phyloP scores from a whole-genome alignment of 2,888 invertebrate species.

The Acleris cristana region DNA sequence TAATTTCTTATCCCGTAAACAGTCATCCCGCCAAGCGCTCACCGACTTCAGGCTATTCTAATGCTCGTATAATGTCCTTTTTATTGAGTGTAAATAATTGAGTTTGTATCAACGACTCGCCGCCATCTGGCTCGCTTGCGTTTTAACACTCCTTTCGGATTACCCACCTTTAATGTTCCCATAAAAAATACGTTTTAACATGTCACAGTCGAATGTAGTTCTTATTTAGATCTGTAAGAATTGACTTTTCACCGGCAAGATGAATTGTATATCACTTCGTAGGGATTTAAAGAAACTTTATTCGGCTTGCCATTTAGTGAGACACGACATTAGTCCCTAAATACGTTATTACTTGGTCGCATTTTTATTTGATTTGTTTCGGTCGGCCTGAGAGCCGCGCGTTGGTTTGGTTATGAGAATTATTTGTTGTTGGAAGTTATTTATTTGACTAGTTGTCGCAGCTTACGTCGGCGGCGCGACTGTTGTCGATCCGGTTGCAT shows the following conservation, averaged over 20 bases:
- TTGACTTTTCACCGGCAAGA: slow-evolving; percentile 49
- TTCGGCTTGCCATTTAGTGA: slow-evolving; percentile 54
- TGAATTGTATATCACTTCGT: slow-evolving; percentile 64
- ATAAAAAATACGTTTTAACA: slow-evolving; percentile 72
- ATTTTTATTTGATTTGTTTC: slow-evolving; percentile 57
- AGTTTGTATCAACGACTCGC: slow-evolving; percentile 77
- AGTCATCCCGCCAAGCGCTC: slow-evolving; percentile 44
- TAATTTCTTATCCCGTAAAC: slow-evolving; percentile 63
- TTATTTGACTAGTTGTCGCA: slow-evolving; percentile 73
- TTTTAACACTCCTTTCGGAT: slow-evolving; percentile 80
- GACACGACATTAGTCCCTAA: slow-evolving; percentile 60
- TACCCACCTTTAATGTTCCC: slow-evolving; percentile 81
- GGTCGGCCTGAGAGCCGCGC: slow-evolving; percentile 47
- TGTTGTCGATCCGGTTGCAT: slow-evolving; percentile 60
- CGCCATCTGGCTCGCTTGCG: slow-evolving; percentile 72
- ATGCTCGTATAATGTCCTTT: slow-evolving; percentile 80
- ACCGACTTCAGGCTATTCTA: slow-evolving; percentile 70
- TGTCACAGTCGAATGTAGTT: slow-evolving; percentile 50
- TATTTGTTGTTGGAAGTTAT: slow-evolving; percentile 78
- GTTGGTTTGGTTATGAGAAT: slow-evolving; percentile 71
- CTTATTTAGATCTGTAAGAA: slow-evolving; percentile 53
- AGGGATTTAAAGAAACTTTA: slow-evolving; percentile 65
- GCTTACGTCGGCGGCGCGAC: slow-evolving; percentile 58
- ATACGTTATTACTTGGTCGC: slow-evolving; percentile 48
- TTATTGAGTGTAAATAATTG: slow-evolving; percentile 84